Evolutionary conservation across 1,140 invertebrate genomes (phyloP), one percentile per base, ranked within the genome.

Genomic region (Drosophila nikananu): DNA sequence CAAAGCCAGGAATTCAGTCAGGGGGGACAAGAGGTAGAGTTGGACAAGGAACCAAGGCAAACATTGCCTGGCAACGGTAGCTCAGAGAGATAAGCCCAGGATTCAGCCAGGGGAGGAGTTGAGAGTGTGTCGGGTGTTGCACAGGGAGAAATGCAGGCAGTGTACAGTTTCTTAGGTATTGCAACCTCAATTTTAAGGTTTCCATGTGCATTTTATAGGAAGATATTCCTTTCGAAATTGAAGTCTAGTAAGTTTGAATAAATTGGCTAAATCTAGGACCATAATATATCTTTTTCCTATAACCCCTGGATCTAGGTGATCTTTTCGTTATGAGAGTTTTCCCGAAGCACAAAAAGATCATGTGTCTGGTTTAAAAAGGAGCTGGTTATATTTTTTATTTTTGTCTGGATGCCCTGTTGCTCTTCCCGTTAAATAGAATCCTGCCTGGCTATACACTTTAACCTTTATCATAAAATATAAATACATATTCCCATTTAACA

Each of bases 51-150:
- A 25, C 21, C 48, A 42, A 35, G 48, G 60, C 66, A 65, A 70
- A 66, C 66, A 70, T 52, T 12, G 66, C 66, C 67, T 55, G 67
- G 63, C 64, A 68, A 55, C 67, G 49, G 64, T 67, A 46, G 49
- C 67, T 37, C 23, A 55, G 46, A 70, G 66, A 70, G 60, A 70
- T 70, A 70, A 65, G 32, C 37, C 48, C 63, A 30, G 35, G 49
- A 54, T 67, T 46, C 63, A 39, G 8, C n/a, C 49, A 19, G 21
- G 21, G 39, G 2, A 48, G 13, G 23, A 64, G 10, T 15, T 30
- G 12, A n/a, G 54, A 57, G 54, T 39, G 35, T 41, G 62, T 17
- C 12, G 23, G 7, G 9, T 7, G 23, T 23, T 35, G 12, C 66
- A 70, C 63, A 8, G 37, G 5, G 15, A 49, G 52, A 42, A 73